Percentiles rank a stretch among this genome's conserved stretches.
Conservation (phyloP, 2,888 invertebrate species). For the Melipona bicolor region DNA sequence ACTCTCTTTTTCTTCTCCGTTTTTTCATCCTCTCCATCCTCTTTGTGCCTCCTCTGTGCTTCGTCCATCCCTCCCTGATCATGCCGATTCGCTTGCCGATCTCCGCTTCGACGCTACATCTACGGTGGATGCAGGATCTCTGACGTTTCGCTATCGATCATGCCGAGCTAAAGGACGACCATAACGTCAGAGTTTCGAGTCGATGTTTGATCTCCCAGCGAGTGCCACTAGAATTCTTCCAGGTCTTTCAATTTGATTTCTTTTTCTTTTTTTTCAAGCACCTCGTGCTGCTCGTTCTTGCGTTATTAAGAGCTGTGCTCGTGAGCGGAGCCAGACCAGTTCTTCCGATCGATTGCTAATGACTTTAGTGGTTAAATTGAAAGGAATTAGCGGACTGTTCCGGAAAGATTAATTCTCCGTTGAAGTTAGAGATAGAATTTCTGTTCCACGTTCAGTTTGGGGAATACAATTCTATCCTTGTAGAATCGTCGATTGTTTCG, state of each 20-base stretch:
- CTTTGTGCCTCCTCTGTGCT: constrained; percentile 17
- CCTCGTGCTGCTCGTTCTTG: no score
- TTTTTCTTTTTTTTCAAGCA: neutral
- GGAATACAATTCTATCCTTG: no score
- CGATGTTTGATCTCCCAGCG: neutral
- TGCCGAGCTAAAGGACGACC: neutral
- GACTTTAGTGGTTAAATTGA: neutral
- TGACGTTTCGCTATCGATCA: neutral
- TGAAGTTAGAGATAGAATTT: no score
- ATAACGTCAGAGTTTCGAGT: neutral
- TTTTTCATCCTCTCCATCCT: constrained; percentile 13
- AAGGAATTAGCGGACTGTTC: neutral
- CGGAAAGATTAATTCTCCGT: no score
- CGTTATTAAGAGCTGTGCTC: no score
- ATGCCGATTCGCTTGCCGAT: no score
- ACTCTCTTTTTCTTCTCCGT: constrained; percentile 25
- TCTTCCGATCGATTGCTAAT: no score
- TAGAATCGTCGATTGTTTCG: no score
- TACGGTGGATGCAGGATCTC: neutral
- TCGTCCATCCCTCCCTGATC: neutral
- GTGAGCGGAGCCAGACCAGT: no score
- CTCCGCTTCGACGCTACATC: neutral
- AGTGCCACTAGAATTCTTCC: neutral
- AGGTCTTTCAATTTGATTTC: neutral
- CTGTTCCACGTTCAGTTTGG: no score